Conservation (phyloP, 2,888 invertebrate genomes). For the Brassicogethes aeneus region DNA sequence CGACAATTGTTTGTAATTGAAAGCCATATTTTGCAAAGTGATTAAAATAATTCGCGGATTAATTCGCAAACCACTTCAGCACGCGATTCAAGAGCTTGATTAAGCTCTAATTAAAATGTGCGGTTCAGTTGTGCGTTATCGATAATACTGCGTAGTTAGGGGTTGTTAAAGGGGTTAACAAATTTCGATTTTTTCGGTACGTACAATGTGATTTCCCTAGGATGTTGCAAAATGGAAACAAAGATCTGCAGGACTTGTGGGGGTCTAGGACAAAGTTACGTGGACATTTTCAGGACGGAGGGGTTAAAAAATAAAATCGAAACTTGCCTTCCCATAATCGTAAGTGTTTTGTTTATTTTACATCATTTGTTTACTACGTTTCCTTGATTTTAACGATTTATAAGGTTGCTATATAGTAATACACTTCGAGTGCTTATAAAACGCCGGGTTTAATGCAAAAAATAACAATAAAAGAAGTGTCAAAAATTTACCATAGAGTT, state of each 20-base stretch:
- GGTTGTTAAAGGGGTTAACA: too few species aligned
- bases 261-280: constrained; percentile 31
- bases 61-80: neutral
- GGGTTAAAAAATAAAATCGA: constrained; percentile 38
- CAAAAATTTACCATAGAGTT: too few species aligned
- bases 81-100: neutral
- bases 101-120: neutral
- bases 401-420: too few species aligned
- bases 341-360: constrained; percentile 29
- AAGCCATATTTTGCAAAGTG: neutral
- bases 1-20: neutral
- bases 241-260: constrained; percentile 39
- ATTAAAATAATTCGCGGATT: neutral
- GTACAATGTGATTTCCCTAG: too few species aligned
- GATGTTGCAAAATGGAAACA: constrained; percentile 15
- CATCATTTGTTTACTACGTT: constrained; percentile 2
- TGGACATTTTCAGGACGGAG: constrained; percentile 37
- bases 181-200: too few species aligned
- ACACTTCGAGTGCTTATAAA: too few species aligned
- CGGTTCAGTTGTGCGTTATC: neutral
- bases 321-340: constrained; percentile 39
- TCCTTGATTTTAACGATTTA: too few species aligned
- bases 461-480: too few species aligned
- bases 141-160: too few species aligned
- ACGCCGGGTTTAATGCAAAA: too few species aligned